Evolutionary conservation across 2,113 vertebrate genomes (phyloP), one percentile per base, ranked within the genome.

Genomic region (Thalassoma bifasciatum): DNA sequence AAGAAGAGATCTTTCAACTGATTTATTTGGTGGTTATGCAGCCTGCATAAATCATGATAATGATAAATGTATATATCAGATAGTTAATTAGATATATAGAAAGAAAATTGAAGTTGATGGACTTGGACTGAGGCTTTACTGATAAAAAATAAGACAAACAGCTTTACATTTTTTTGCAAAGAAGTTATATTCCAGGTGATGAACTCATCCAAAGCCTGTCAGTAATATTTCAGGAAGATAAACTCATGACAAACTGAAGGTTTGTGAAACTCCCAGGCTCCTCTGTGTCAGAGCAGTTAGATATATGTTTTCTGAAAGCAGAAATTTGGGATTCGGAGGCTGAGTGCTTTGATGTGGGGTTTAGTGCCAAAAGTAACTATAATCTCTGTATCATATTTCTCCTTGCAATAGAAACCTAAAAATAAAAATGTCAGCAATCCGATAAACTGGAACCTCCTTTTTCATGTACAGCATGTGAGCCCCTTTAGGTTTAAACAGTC

Each of bases 401-500:
- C 72, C 73, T 76, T 21, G 16, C 72, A 86, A 84, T 40, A 76
- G 64, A 75, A 71, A 69, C 42, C 66, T 62, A 60, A 83, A 87
- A 81, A 77, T 77, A 73, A 73, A 87, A 72, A 71, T 0, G 40
- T 66, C 62, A 60, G 56, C 22, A 66, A 75, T 77, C 38, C 61
- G 49, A 66, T 72, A 19, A 67, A 36, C 10, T 68, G 30, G 74
- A 74, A 81, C 58, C 23, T 87, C 67, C 50, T 54, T 72, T 84
- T 75, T 19, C 42, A 66, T 76, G 72, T 54, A 50, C 7, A 24
- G 30, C 30, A 26, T 22, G 1, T 54, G 34, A 63, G 72, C 24
- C 30, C 37, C 49, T 72, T 68, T 54, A 42, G 50, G 59, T 52
- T 77, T 57, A 50, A 80, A 69, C 47, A 61, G 22, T 24, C 5